phyloP scores from a whole-genome alignment of 2,888 invertebrate species.

The Cecidostiba fungosa region DNA sequence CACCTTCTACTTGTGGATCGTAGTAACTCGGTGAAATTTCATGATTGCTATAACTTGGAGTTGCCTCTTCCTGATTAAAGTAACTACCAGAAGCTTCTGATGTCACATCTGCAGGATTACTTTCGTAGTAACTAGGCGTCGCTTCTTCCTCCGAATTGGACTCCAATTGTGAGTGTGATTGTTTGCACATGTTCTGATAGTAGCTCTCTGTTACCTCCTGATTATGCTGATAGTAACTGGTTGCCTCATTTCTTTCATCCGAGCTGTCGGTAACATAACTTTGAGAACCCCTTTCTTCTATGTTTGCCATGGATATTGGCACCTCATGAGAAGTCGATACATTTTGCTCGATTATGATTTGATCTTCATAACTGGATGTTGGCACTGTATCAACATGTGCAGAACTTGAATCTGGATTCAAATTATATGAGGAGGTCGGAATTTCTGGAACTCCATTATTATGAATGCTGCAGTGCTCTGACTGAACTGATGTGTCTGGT shows the following conservation, averaged over 20 bases:
- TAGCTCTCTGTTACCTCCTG: conserved; percentile 74
- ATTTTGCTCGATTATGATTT: conserved; percentile 75
- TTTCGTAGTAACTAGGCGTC: conserved; percentile 75
- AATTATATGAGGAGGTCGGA: conserved; percentile 76
- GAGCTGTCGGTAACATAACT: conserved; percentile 76
- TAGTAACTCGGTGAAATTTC: conserved; percentile 75
- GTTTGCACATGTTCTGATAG: conserved; percentile 70
- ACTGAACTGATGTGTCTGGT: conserved; percentile 73
- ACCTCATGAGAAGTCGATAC: conserved; percentile 77
- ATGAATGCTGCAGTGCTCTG: conserved; percentile 75
- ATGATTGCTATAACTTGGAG: conserved; percentile 74
- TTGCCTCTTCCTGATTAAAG: conserved; percentile 73
- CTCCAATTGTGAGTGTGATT: conserved; percentile 70
- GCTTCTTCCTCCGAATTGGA: conserved; percentile 73
- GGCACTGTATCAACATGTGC: conserved; percentile 75
- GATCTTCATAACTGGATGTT: conserved; percentile 77
- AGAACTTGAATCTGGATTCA: conserved; percentile 77
- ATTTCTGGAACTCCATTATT: conserved; percentile 78
- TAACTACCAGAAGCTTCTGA: conserved; percentile 77
- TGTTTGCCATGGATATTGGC: conserved; percentile 76
- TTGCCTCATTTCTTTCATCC: conserved; percentile 74
- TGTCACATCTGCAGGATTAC: conserved; percentile 68
- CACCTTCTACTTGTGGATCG: conserved; percentile 74
- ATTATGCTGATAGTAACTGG: conserved; percentile 75
- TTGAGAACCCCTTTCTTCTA: conserved; percentile 75